Percentiles rank a stretch among this genome's conserved stretches.
phyloP scores from a whole-genome alignment of 2,113 vertebrate species.

The Romanogobio albipinnatus region DNA sequence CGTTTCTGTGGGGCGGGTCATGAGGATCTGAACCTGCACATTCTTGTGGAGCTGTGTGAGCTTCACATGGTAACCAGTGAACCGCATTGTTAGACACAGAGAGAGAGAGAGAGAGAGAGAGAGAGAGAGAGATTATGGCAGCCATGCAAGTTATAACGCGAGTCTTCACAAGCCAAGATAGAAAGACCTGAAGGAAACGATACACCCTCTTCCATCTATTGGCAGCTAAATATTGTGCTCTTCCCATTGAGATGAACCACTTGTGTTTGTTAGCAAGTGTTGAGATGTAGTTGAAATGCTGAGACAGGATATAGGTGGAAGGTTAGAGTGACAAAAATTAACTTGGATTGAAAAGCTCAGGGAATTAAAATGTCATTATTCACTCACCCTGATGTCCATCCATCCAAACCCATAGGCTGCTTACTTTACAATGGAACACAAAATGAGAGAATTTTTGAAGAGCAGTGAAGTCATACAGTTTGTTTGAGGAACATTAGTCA shows the following conservation, averaged over 20 bases:
- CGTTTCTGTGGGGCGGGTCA: slow-evolving; percentile 74
- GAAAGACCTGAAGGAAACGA: slow-evolving; percentile 54
- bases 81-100: slow-evolving; percentile 84
- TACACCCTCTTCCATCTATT: slow-evolving; percentile 76
- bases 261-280: not conserved
- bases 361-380: not conserved
- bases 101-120: slow-evolving; percentile 54
- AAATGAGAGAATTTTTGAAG: not conserved
- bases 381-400: not conserved
- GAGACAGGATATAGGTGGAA: not conserved
- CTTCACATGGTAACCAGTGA: slow-evolving; percentile 94
- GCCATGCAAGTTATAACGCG: slow-evolving; percentile 70
- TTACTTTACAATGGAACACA: no score
- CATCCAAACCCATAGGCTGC: not conserved
- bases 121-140: slow-evolving; percentile 76
- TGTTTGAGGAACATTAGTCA: not conserved
- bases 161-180: slow-evolving; percentile 35
- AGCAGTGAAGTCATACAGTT: not conserved
- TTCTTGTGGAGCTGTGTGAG: slow-evolving; percentile 89
- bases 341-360: not conserved
- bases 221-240: slow-evolving; percentile 62
- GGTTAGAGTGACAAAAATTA: not conserved
- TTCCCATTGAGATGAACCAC: not conserved
- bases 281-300: slow-evolving; percentile 1
- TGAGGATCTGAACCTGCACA: slow-evolving; percentile 87